phyloP scores from a whole-genome alignment of 2,113 vertebrate species.

The Coreoperca whiteheadi region DNA sequence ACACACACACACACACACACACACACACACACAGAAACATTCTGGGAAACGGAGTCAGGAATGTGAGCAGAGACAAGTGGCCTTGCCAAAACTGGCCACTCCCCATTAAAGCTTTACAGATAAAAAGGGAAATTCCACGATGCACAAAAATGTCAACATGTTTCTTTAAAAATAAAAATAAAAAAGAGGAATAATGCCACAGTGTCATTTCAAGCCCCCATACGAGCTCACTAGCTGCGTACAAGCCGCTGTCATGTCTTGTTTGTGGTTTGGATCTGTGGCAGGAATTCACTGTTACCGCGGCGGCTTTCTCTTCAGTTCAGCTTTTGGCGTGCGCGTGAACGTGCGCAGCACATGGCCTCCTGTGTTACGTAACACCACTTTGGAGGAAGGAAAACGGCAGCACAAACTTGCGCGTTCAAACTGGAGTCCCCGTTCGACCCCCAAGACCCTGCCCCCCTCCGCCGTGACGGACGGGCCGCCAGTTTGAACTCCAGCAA shows the following conservation, averaged over 20 bases:
- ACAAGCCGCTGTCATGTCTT: not conserved
- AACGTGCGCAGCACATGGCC: constrained; percentile 63
- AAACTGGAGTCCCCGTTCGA: constrained; percentile 21
- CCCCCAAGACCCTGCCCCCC: constrained; percentile 11
- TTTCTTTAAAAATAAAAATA: not conserved
- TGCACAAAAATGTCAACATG: not conserved
- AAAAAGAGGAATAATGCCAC: constrained; percentile 13
- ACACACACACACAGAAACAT: constrained; percentile 53
- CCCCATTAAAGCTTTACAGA: constrained; percentile 54
- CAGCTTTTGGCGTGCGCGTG: constrained; percentile 46
- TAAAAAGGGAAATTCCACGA: constrained; percentile 61
- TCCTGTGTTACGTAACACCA: constrained; percentile 7
- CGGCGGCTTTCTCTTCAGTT: constrained; percentile 23
- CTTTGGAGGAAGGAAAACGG: constrained; percentile 46
- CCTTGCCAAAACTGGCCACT: constrained; percentile 45
- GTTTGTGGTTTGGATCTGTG: constrained; percentile 17
- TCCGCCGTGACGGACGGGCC: constrained; percentile 8
- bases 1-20: constrained; percentile 68
- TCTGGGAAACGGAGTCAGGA: constrained; percentile 64
- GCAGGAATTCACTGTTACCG: not conserved
- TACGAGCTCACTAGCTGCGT: not conserved
- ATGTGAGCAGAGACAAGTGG: constrained; percentile 56
- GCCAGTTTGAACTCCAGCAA: not conserved
- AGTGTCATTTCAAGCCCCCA: not conserved
- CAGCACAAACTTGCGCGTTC: constrained; percentile 33